phyloP scores from a whole-genome alignment of 2,888 invertebrate species.

The Caenorhabditis uteleia region DNA sequence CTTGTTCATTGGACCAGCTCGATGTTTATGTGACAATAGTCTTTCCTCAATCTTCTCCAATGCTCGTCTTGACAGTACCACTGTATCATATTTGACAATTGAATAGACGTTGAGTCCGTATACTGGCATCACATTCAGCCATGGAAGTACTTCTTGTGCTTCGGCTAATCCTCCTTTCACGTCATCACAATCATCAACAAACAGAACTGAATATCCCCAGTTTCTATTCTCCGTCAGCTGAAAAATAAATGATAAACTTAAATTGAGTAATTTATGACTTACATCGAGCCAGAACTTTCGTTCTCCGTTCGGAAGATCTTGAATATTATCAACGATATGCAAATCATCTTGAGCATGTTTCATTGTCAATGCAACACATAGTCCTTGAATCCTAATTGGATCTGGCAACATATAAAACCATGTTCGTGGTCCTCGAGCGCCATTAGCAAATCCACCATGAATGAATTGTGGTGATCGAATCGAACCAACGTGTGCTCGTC shows the following conservation, averaged over 20 bases:
- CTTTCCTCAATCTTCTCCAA: slow-evolving; percentile 82
- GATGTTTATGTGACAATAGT: slow-evolving; percentile 58
- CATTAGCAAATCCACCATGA: slow-evolving; percentile 82
- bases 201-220: slow-evolving; percentile 94
- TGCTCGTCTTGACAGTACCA: slow-evolving; percentile 77
- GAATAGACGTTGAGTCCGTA: slow-evolving; percentile 93
- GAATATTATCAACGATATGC: slow-evolving; percentile 85
- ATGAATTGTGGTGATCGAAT: slow-evolving; percentile 80
- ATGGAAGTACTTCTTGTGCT: slow-evolving; percentile 81
- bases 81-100: slow-evolving; percentile 92
- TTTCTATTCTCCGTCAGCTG: slow-evolving; percentile 77
- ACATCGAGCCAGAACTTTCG: slow-evolving; percentile 38
- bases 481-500: slow-evolving; percentile 88
- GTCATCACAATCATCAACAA: slow-evolving; percentile 84
- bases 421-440: slow-evolving; percentile 87
- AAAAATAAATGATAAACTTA: slow-evolving; percentile 1
- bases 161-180: slow-evolving; percentile 79
- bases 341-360: slow-evolving; percentile 93
- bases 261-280: not conserved
- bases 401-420: slow-evolving; percentile 93
- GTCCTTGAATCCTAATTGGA: slow-evolving; percentile 79
- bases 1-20: slow-evolving; percentile 52
- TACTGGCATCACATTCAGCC: slow-evolving; percentile 91
- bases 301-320: slow-evolving; percentile 74
- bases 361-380: slow-evolving; percentile 81